Conservation (phyloP, 2,888 invertebrate species). For the Drosophila testacea region DNA sequence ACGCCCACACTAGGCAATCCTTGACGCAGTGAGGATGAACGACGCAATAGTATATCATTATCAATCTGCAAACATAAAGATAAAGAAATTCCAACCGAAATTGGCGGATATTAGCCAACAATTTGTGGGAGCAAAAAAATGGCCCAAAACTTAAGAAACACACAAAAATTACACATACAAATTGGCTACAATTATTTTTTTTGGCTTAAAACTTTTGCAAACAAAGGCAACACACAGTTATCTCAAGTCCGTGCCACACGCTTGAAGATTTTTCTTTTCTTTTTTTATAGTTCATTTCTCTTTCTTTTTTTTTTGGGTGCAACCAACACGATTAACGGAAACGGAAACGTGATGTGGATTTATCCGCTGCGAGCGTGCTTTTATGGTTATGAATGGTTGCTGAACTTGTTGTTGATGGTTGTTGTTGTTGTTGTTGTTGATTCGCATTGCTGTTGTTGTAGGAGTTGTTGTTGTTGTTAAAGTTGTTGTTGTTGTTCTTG, state of each 20-base stretch:
- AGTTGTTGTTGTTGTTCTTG: constrained; percentile 32
- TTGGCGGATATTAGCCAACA: constrained; percentile 40
- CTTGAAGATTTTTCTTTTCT: constrained; percentile 6
- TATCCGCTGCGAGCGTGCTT: constrained; percentile 60
- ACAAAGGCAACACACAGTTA: constrained; percentile 50
- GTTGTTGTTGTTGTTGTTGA: constrained; percentile 35
- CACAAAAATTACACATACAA: constrained; percentile 61
- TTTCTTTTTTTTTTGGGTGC: constrained; percentile 28
- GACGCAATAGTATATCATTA: constrained; percentile 92
- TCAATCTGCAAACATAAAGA: constrained; percentile 85
- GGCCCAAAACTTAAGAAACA: constrained; percentile 42
- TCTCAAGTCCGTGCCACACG: constrained; percentile 49
- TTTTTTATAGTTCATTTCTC: background rate
- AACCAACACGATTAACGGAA: constrained; percentile 42
- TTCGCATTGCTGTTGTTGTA: constrained; percentile 16
- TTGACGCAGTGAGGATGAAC: constrained; percentile 94
- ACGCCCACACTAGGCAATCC: constrained; percentile 89
- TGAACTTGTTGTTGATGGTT: constrained; percentile 31
- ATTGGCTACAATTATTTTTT: constrained; percentile 49
- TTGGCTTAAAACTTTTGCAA: constrained; percentile 33
- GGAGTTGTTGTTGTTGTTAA: constrained; percentile 31
- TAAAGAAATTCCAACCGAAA: constrained; percentile 34
- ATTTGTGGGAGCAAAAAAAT: constrained; percentile 2
- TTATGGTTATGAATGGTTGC: constrained; percentile 57
- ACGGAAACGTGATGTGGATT: constrained; percentile 43